A percentile compares a stretch with the other conserved stretches of the same genome.
These are phyloP conservation scores for Alouatta palliata DNA, from an alignment of 2,113 vertebrate genomes.

Conservation along the genomic window DNA sequence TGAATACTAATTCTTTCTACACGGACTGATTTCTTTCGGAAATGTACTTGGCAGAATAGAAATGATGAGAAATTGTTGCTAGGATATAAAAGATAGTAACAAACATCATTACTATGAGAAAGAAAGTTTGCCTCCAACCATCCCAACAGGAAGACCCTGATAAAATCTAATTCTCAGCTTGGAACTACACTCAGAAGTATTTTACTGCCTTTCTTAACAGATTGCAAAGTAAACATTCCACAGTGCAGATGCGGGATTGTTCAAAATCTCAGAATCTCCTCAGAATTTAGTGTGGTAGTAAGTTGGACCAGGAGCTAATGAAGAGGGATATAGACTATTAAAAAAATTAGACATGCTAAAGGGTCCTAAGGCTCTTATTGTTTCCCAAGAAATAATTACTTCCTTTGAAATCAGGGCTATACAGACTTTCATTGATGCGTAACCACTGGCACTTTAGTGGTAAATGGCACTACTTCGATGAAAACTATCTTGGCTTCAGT, in stretches of 20 bases:
- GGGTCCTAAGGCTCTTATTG: background rate
- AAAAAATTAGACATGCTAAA: background rate
- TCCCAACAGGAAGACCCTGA: background rate
- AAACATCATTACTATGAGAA: background rate
- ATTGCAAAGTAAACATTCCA: background rate
- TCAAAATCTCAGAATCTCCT: background rate
- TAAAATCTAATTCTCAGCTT: background rate
- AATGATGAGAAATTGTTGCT: background rate
- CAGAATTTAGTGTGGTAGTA: background rate
- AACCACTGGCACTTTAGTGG: background rate
- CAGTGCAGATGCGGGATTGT: background rate
- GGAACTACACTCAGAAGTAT: background rate
- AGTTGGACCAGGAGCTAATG: background rate
- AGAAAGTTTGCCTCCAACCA: background rate
- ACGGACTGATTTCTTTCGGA: background rate
- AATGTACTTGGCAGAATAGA: background rate
- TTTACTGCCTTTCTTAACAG: background rate
- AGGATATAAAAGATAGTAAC: background rate
- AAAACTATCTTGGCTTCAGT: background rate
- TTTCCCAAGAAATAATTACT: background rate
- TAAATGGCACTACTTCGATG: background rate
- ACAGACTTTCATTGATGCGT: background rate
- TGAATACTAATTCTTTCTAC: background rate
- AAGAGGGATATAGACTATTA: background rate
- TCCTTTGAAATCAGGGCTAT: background rate